These are phyloP conservation scores for Liodrosophila aerea DNA, from an alignment of 2,888 invertebrate genomes.

Conservation along the genomic window DNA sequence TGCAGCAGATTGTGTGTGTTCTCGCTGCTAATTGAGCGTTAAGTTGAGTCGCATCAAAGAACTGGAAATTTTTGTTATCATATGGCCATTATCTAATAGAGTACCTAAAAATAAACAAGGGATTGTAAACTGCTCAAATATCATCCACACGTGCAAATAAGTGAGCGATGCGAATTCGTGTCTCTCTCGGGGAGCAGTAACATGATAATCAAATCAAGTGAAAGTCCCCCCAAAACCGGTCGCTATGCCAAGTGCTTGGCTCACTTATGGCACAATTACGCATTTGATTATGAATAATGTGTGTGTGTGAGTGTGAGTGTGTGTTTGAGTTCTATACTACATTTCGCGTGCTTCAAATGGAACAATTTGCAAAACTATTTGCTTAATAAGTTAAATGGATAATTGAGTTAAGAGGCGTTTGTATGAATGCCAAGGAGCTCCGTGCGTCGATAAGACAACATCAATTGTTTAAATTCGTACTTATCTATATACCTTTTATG, in stretches of 20 bases:
- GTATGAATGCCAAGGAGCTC: constrained; percentile 21
- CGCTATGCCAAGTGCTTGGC: constrained; percentile 20
- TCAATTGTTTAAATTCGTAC: constrained; percentile 23
- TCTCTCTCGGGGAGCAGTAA: neutral
- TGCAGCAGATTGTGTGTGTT: neutral
- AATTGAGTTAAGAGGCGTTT: constrained; percentile 69
- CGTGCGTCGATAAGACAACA: constrained; percentile 37
- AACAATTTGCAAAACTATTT: constrained; percentile 64
- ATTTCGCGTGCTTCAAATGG: constrained; percentile 64
- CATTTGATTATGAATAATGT: constrained; percentile 45
- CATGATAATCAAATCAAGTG: constrained; percentile 54
- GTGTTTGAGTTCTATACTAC: constrained; percentile 13
- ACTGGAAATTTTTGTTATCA: constrained; percentile 25
- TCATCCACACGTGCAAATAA: constrained; percentile 36
- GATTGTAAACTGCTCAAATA: constrained; percentile 4
- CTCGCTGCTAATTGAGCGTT: constrained; percentile 5
- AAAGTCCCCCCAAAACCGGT: constrained; percentile 49
- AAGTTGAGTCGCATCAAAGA: constrained; percentile 3
- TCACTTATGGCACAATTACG: constrained; percentile 50
- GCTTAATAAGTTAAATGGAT: constrained; percentile 72
- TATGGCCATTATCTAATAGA: constrained; percentile 25
- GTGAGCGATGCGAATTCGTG: constrained; percentile 10
- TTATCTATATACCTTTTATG: constrained; percentile 1
- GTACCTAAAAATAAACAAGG: constrained; percentile 23
- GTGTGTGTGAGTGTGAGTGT: constrained; percentile 19